phyloP scores from a whole-genome alignment of 2,888 invertebrate genomes.

The Drosophila crucigera region DNA sequence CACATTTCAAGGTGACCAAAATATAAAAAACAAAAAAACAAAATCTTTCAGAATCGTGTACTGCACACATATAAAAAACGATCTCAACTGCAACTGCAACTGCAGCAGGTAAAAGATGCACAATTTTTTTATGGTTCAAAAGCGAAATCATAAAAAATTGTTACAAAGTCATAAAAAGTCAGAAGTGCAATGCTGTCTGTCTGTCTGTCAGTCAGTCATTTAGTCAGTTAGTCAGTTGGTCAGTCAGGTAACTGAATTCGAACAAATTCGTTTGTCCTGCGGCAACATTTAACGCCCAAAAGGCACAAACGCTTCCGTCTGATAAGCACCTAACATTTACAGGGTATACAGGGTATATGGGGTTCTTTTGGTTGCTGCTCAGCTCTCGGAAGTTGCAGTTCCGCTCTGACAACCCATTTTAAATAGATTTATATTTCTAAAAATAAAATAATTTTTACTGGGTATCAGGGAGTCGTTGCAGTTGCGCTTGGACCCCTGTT shows the following conservation, averaged over 20 bases:
- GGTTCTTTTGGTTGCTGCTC: background rate
- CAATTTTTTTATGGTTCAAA: slow-evolving; percentile 64
- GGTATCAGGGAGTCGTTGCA: slow-evolving; percentile 1
- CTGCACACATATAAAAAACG: slow-evolving; percentile 46
- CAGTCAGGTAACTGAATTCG: slow-evolving; percentile 59
- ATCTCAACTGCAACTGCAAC: slow-evolving; percentile 18
- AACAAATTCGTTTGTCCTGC: slow-evolving; percentile 68
- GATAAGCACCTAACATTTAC: slow-evolving; percentile 60
- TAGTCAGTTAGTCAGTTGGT: background rate
- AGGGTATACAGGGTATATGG: background rate
- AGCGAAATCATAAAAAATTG: slow-evolving; percentile 77
- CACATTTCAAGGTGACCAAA: slow-evolving; percentile 63
- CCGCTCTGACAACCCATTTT: background rate
- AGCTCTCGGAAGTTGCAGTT: background rate
- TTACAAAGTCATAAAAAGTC: slow-evolving; percentile 81
- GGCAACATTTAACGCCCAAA: slow-evolving; percentile 63
- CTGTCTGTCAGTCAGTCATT: background rate
- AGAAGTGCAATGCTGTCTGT: slow-evolving; percentile 33
- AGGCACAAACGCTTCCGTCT: slow-evolving; percentile 63
- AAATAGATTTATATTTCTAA: background rate
- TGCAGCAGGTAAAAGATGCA: slow-evolving; percentile 66
- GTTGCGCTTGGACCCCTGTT: background rate
- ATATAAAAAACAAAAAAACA: slow-evolving; percentile 22
- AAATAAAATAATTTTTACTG: background rate
- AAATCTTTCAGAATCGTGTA: slow-evolving; percentile 38